These are phyloP conservation scores for Octodon degus DNA, from an alignment of 2,113 vertebrate species.

Conservation along the genomic window DNA sequence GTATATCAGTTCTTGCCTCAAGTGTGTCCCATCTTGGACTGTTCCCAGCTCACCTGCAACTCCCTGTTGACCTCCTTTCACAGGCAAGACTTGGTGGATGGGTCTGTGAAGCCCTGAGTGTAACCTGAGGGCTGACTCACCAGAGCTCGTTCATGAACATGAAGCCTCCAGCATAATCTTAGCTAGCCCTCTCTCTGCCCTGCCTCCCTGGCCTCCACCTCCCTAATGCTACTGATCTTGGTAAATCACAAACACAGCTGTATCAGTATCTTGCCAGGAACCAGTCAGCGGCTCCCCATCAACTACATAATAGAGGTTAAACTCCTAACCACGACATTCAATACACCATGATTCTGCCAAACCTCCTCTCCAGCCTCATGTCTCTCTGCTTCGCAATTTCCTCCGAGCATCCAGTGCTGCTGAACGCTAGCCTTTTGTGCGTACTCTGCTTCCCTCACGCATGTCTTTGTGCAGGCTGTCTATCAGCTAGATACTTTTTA, in stretches of 20 bases:
- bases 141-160: not conserved
- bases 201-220: not conserved
- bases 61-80: not conserved
- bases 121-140: not conserved
- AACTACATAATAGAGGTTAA: not conserved
- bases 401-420: not conserved
- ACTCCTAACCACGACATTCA: not conserved
- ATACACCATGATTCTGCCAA: not conserved
- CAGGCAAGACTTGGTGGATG: not conserved
- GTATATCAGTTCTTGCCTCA: not conserved
- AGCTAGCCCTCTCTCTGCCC: not conserved
- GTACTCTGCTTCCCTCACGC: not conserved
- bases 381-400: not conserved
- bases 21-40: not conserved
- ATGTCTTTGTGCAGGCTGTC: not conserved
- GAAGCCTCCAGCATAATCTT: too few relatives aligned
- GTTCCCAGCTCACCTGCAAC: not conserved
- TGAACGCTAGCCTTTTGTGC: not conserved
- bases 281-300: not conserved
- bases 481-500: not conserved
- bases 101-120: not conserved
- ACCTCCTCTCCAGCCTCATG: not conserved
- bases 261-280: not conserved
- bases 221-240: not conserved
- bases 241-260: not conserved